Conservation (phyloP, 2,797 vertebrate genomes). For the Kryptolebias ocellatus region DNA sequence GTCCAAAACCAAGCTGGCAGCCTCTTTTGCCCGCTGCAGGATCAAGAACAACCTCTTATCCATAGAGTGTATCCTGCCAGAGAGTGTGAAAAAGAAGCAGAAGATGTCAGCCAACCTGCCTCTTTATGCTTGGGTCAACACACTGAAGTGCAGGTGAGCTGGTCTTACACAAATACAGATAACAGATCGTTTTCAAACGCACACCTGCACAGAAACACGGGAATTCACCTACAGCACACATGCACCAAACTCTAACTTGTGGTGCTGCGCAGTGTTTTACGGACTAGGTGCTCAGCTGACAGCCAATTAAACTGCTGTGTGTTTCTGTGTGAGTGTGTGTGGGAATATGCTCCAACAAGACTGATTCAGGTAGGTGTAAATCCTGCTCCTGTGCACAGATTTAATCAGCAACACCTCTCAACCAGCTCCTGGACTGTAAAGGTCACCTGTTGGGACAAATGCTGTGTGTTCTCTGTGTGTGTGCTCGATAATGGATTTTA, state of each 20-base stretch:
- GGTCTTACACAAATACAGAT: background rate
- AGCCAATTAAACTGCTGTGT: conserved; percentile 73
- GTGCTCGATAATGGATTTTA: conserved; percentile 39
- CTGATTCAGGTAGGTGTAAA: conserved; percentile 80
- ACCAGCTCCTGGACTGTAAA: conserved; percentile 66
- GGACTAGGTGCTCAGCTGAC: conserved; percentile 69
- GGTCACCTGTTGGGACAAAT: conserved; percentile 70
- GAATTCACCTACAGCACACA: conserved; percentile 37
- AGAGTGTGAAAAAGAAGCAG: conserved; percentile 83
- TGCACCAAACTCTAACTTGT: conserved; percentile 47
- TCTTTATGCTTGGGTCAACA: conserved; percentile 89
- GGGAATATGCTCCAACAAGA: conserved; percentile 38
- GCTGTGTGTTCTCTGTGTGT: conserved; percentile 23
- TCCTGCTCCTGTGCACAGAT: conserved; percentile 78
- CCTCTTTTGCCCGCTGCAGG: conserved; percentile 87
- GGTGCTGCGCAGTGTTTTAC: conserved; percentile 71
- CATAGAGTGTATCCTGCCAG: conserved; percentile 85
- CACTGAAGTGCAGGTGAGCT: conserved; percentile 74
- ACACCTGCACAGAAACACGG: conserved; percentile 28
- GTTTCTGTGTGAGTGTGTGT: conserved; percentile 40
- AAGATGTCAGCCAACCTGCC: conserved; percentile 83
- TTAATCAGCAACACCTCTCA: conserved; percentile 80
- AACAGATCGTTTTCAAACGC: background rate
- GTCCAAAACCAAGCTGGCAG: conserved; percentile 88
- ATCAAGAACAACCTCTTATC: conserved; percentile 86